Base-by-base conservation (phyloP, 2,113 vertebrate genomes). In the Lamprotornis superbus region DNA sequence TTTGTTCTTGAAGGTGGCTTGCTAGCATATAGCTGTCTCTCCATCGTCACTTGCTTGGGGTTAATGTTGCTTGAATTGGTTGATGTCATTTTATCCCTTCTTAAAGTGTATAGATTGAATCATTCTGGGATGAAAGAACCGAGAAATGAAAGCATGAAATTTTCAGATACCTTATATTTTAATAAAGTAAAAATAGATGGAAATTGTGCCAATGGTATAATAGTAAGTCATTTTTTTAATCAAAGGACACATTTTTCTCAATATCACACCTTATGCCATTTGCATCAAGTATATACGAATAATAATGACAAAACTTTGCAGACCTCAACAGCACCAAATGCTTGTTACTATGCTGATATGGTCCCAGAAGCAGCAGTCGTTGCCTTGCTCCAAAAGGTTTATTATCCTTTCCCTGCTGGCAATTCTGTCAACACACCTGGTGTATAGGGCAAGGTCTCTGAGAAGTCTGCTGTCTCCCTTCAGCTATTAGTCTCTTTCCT, bases 391-490 rank as follows among this genome's bases (percentile, higher is more conserved):
- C 83, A 46, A 84, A 87, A 92, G 87, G 89, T 95, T 95, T 97
- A 77, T 94, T 93, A 90, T 94, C 74, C 55, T 90, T 93, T 97
- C 92, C 94, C 76, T 96, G 89, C 94, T 96, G 93, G 92, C n/a
- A 10, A 74, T 96, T 94, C 89, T 94, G 86, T 92, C 76, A 90
- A 84, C 79, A 69, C 96, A 96, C 90, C 94, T 97, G 95, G 93
- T 87, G 59, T 76, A 70, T 75, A 70, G 94, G 85, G 10, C 91
- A 94, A 93, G 94, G 94, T 89, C 94, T 95, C 83, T 0, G 46
- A 64, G 89, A 92, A 94, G 91, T 87, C 92, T 96, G 89, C 90
- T 6, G 9, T 78, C 92, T 95, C 89, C 64, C 79, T 92, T 95
- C 61, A 82, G 88, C 92, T 93, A 35, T 93, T 84, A 83, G 77